Evolutionary conservation across 2,797 vertebrate species (phyloP), one percentile per base, ranked within the genome.

Genomic region (Craterocephalus amniculus): DNA sequence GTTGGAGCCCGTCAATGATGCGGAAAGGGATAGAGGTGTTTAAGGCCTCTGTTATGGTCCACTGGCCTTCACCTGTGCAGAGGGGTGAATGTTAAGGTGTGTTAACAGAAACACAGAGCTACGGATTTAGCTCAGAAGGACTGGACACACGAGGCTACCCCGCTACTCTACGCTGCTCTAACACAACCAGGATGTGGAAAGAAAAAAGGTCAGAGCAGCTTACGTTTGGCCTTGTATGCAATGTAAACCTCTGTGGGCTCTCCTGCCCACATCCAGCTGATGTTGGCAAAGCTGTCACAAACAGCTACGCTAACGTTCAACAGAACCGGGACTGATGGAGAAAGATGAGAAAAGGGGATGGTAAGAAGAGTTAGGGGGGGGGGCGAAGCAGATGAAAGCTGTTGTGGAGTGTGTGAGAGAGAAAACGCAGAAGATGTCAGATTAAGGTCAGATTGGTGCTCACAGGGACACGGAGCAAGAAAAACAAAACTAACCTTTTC

Each of bases 11-110:
- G 70, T 96, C 94, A 94, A 95, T 91, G 87, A 95, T 83, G 91
- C 94, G 95, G 91, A 92, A 94, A 92, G 90, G 95, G 92, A 94
- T 91, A 88, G 95, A 96, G 71, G 93, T 87, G 79, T 96, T 96
- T 89, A 95, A 76, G 76, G 90, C 93, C 91, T 96, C 94, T 87
- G 96, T 87, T 79, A 91, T 94, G 93, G 87, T 95, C 94, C 95
- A 93, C 92, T 87, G 91, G 84, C 93, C 93, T 93, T 95, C 94
- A 94, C 96, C 96, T 97, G 94, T 3, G 72, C 67, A 91, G 58
- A 86, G 12, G 24, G 87, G 8, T 80, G 75, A 80, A 86, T 72
- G 18, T 71, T 83, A 76, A 31, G 36, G 27, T 58, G 72, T 34
- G 77, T 88, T 84, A 79, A 13, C 73, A 78, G 67, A 61, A 64